These are phyloP conservation scores for Hyperopisus bebe DNA, from an alignment of 2,113 vertebrate genomes.

Conservation along the genomic window DNA sequence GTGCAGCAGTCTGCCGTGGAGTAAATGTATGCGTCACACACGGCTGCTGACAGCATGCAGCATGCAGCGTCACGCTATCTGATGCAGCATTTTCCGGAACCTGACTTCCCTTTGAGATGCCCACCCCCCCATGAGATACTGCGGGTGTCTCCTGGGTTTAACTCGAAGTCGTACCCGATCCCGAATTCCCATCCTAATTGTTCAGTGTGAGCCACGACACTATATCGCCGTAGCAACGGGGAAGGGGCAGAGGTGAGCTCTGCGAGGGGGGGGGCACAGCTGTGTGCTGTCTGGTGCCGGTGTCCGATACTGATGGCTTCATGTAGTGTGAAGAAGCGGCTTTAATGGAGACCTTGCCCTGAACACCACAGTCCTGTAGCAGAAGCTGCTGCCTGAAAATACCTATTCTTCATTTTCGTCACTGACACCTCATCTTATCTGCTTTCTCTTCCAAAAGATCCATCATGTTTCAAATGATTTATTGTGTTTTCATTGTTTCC, in stretches of 20 bases:
- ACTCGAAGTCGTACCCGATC: constrained; percentile 19
- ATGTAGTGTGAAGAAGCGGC: not conserved
- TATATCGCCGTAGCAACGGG: constrained; percentile 47
- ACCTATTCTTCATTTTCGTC: not conserved
- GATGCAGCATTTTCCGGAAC: not conserved
- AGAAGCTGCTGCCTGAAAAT: not conserved
- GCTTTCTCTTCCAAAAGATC: not conserved
- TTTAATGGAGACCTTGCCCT: not conserved
- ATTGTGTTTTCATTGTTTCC: not conserved
- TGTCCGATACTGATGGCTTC: constrained; percentile 4
- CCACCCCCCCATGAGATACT: not conserved
- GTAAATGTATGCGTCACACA: not conserved
- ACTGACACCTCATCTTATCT: not conserved
- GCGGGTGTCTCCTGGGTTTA: not conserved
- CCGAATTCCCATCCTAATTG: constrained; percentile 22
- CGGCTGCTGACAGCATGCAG: not conserved
- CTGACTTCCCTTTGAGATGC: not conserved
- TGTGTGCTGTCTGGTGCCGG: not conserved
- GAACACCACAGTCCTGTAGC: not conserved
- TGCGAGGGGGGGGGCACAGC: constrained; percentile 32
- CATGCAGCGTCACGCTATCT: not conserved
- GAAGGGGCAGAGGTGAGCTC: constrained; percentile 25
- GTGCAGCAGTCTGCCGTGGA: not conserved
- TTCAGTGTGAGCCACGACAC: constrained; percentile 12
- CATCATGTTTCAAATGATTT: not conserved